Conservation (phyloP, 1,140 invertebrate species). For the Zaprionus kolodkinae region DNA sequence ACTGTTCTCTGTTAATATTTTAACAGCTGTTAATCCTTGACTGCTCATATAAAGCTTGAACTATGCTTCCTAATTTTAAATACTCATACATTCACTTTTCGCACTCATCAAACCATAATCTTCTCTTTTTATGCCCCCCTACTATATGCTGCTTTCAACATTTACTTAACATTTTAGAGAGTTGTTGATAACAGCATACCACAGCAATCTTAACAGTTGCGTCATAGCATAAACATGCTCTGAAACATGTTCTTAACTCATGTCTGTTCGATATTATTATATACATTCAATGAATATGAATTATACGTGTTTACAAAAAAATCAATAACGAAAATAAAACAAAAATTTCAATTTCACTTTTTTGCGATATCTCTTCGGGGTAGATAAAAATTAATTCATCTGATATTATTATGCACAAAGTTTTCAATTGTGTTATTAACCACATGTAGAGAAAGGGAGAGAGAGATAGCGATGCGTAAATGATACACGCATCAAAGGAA, state of each 20-base stretch:
- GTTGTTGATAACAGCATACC: neutral
- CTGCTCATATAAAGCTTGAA: neutral
- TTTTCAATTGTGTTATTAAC: slow-evolving; percentile 11
- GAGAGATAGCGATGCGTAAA: neutral
- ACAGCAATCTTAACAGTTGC: neutral
- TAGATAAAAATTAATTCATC: slow-evolving; percentile 7
- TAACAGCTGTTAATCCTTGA: neutral
- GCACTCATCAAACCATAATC: neutral
- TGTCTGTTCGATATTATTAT: neutral
- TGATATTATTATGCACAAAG: neutral
- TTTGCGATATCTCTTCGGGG: neutral
- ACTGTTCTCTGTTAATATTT: neutral
- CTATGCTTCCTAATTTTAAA: neutral
- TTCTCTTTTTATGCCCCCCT: neutral
- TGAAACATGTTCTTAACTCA: neutral
- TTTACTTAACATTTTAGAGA: neutral
- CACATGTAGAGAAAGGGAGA: neutral
- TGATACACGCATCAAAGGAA: slow-evolving; percentile 23
- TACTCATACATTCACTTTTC: neutral
- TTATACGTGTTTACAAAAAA: neutral
- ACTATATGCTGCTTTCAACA: neutral
- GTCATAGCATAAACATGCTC: neutral
- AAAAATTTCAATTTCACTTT: neutral
- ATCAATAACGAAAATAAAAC: neutral
- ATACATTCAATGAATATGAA: slow-evolving; percentile 1